These are phyloP conservation scores for Rotaria macrura DNA, from an alignment of 2,888 invertebrate genomes.

Conservation along the genomic window DNA sequence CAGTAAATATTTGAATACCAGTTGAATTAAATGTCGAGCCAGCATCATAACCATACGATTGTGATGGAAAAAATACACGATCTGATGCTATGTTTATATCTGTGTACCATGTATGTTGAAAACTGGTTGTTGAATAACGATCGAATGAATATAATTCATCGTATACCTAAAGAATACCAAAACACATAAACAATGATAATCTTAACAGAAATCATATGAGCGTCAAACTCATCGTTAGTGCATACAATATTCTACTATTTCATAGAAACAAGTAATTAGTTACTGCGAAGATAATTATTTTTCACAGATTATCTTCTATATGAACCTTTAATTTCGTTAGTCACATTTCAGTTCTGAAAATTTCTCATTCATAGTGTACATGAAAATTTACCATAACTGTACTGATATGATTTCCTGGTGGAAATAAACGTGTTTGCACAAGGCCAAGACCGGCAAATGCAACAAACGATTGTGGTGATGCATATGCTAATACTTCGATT, in stretches of 20 bases:
- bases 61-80: constrained; percentile 28
- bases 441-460: constrained; percentile 67
- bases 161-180: constrained; percentile 23
- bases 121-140: constrained; percentile 42
- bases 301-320: too few species aligned
- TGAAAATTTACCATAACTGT: not conserved
- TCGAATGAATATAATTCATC: constrained; percentile 46
- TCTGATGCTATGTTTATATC: constrained; percentile 19
- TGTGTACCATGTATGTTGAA: constrained; percentile 42
- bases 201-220: too few species aligned
- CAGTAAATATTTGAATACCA: constrained; percentile 78
- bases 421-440: constrained; percentile 20
- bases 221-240: too few species aligned
- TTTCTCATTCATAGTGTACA: too few species aligned
- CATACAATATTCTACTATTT: too few species aligned
- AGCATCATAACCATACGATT: constrained; percentile 33
- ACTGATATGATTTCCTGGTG: constrained; percentile 24
- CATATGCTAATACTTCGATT: constrained; percentile 81
- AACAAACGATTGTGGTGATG: constrained; percentile 85
- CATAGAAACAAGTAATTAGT: too few species aligned
- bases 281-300: too few species aligned
- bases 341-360: too few species aligned
- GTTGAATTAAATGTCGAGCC: constrained; percentile 52
- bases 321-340: too few species aligned
- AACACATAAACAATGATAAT: too few species aligned